Percentiles rank a stretch among this genome's conserved stretches.
These are phyloP conservation scores for Sphenodon punctatus DNA, from an alignment of 2,797 vertebrate genomes.

Conservation along the genomic window DNA sequence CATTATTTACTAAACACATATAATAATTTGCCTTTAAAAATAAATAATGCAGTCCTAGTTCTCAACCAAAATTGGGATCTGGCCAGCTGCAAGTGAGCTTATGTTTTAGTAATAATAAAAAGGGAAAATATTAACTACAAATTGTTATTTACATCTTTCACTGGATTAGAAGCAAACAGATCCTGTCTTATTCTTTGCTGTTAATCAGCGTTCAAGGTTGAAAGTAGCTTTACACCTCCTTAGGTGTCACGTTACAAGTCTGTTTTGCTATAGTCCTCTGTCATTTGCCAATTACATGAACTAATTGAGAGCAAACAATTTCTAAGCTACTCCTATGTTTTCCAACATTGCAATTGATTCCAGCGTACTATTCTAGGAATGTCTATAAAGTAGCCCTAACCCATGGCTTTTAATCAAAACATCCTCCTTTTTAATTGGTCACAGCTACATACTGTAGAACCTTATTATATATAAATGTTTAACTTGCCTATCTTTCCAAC, in stretches of 20 bases:
- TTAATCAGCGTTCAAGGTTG: background rate
- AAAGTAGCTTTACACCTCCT: background rate
- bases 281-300: constrained; percentile 4
- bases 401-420: background rate
- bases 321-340: background rate
- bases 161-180: background rate
- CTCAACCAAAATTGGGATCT: background rate
- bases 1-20: background rate
- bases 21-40: background rate
- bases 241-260: background rate
- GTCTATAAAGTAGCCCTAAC: background rate
- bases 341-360: background rate
- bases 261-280: constrained; percentile 22
- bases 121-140: background rate
- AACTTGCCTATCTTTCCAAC: background rate
- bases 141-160: background rate
- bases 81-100: background rate
- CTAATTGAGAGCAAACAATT: constrained; percentile 24
- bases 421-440: background rate
- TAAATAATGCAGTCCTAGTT: background rate
- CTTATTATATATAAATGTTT: background rate
- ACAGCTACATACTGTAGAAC: background rate
- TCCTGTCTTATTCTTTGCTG: background rate
- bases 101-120: background rate
- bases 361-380: background rate